phyloP scores from a whole-genome alignment of 92 coral and sea anemone genomes.

The Desmophyllum pertusum region DNA sequence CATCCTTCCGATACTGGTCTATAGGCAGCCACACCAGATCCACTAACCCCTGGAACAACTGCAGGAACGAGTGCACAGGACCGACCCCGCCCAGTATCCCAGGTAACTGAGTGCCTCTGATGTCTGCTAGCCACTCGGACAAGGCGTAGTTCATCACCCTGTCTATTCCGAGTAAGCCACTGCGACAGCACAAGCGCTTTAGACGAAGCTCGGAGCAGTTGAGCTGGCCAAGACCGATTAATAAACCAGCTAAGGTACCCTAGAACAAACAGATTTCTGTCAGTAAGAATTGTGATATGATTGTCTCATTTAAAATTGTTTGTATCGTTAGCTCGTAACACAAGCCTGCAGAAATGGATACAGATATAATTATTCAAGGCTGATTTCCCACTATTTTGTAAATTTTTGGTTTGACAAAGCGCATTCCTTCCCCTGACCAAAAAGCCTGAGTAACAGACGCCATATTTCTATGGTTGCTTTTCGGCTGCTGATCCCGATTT shows the following conservation, averaged over 20 bases:
- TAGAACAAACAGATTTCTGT: constrained; percentile 16
- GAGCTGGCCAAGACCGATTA: constrained; percentile 92
- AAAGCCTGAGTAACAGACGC: too few species aligned
- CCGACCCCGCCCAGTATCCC: constrained; percentile 97
- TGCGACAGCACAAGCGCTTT: constrained; percentile 91
- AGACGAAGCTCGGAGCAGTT: constrained; percentile 96
- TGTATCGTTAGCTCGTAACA: background rate
- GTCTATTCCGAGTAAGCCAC: constrained; percentile 93
- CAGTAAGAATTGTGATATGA: background rate
- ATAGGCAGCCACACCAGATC: constrained; percentile 98
- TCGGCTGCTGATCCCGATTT: too few species aligned
- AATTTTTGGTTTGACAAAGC: too few species aligned
- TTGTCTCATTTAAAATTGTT: too few species aligned
- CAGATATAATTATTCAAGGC: too few species aligned
- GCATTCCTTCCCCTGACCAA: too few species aligned
- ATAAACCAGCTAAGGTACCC: constrained; percentile 92
- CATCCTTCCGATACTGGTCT: constrained; percentile 96
- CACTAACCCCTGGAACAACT: constrained; percentile 91
- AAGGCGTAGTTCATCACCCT: constrained; percentile 89
- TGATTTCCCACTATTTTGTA: too few species aligned
- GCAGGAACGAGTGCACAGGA: constrained; percentile 96
- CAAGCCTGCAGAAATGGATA: background rate
- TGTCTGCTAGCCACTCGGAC: constrained; percentile 94
- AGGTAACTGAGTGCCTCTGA: constrained; percentile 84
- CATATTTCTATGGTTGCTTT: too few species aligned